Conservation (phyloP, 2,888 invertebrate species). For the Geotrupes spiniger region DNA sequence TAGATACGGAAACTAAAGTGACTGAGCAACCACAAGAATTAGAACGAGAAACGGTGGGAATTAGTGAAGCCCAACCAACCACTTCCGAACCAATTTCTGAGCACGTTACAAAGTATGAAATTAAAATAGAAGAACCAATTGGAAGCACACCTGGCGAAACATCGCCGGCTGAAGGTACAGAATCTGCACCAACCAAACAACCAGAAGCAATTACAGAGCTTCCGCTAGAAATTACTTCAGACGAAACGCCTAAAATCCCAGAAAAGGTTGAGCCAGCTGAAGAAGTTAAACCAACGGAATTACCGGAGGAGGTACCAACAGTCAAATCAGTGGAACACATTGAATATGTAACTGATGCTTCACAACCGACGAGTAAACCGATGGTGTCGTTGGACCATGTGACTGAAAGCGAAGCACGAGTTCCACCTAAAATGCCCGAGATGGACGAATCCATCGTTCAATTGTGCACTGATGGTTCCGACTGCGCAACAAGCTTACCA, state of each 20-base stretch:
- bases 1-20: slow-evolving; percentile 10
- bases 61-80: too few species aligned
- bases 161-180: background rate
- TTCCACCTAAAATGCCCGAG: background rate
- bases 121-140: too few species aligned
- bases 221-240: background rate
- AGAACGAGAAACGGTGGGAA: slow-evolving; percentile 1
- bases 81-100: too few species aligned
- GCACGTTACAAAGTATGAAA: too few species aligned
- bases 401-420: slow-evolving; percentile 11
- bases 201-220: background rate
- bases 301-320: slow-evolving; percentile 14
- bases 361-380: slow-evolving; percentile 19
- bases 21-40: slow-evolving; percentile 3
- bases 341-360: slow-evolving; percentile 16
- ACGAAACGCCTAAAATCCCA: background rate
- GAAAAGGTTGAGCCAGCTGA: slow-evolving; percentile 15
- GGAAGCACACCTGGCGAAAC: too few species aligned
- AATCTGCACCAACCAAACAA: background rate
- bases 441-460: background rate
- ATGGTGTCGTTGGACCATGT: slow-evolving; percentile 20
- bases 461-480: background rate
- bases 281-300: slow-evolving; percentile 8
- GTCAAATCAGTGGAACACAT: slow-evolving; percentile 16
- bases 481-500: too few species aligned